Evolutionary conservation across 2,797 vertebrate species (phyloP), one percentile per base, ranked within the genome.

Genomic region (Carcharodon carcharias): DNA sequence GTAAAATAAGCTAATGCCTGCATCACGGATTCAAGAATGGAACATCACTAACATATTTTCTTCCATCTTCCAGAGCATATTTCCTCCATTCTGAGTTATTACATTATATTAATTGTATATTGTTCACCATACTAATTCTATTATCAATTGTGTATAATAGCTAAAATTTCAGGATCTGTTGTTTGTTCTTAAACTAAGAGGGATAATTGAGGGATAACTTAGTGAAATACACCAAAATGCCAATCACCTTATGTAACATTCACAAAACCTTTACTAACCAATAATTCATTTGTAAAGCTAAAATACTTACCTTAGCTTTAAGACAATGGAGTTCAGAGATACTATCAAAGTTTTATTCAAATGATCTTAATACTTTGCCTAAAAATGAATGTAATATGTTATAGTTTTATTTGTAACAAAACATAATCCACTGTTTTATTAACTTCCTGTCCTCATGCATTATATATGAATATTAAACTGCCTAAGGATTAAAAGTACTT

Each of bases 401-500:
- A 16, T 18, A 77, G 35, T 77, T 56, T 69, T 73, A 71, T 67
- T 95, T 95, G 69, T 73, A 56, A 95, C 45, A 56, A 95, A 73
- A 50, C 69, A 95, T 77, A 95, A 95, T 73, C 94, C 94, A 95
- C 67, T 73, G 26, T 95, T 95, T 95, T 95, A 95, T 35, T 77
- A 56, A 56, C 94, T 95, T 95, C 26, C 28, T 77, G 28, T n/a
- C 69, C 26, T n/a, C 69, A 71, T 31, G 73, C 56, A 95, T 95
- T 95, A 73, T 45, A 95, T 54, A 95, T 67, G 69, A 58, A 63
- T 73, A 95, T 95, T 77, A 95, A 95, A 50, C 28, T 95, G 94
- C 69, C 71, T 77, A 3, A 77, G 69, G 50, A 95, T 95, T 77
- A 95, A 95, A 95, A n/a, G 69, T 45, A 95, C 67, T 9, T 35